A percentile compares a stretch with the other conserved stretches of the same genome.
Evolutionary conservation across 2,797 vertebrate species (phyloP).

Genomic region (Anguilla anguilla): DNA sequence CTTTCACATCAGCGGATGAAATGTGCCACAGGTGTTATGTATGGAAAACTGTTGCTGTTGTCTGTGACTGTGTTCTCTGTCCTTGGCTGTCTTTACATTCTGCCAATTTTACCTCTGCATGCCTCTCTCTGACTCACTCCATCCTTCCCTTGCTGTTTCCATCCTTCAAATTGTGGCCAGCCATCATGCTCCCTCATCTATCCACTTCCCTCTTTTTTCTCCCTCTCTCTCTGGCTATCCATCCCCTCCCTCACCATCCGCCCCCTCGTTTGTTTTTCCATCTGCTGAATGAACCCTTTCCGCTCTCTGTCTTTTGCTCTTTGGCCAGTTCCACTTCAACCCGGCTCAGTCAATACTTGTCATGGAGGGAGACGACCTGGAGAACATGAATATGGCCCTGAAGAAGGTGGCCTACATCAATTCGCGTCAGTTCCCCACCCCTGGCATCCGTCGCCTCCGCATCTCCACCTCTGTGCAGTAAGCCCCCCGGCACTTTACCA

Average conservation of each 20-base stretch:
- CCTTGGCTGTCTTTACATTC: neutral
- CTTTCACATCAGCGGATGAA: neutral
- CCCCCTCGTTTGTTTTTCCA: neutral
- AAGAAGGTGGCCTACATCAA: constrained; percentile 96
- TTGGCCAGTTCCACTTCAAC: constrained; percentile 92
- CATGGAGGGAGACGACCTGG: constrained; percentile 93
- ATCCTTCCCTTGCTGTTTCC: neutral
- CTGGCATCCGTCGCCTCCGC: constrained; percentile 82
- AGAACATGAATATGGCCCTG: constrained; percentile 87
- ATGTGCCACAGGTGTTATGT: neutral
- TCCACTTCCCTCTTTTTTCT: neutral
- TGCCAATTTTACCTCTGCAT: neutral
- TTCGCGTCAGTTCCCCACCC: constrained; percentile 90
- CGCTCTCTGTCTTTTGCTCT: constrained; percentile 9
- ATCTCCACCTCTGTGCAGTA: constrained; percentile 93
- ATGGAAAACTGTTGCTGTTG: neutral
- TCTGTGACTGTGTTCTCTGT: neutral
- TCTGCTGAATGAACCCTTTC: constrained; percentile 9
- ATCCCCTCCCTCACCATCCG: neutral
- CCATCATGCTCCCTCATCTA: neutral
- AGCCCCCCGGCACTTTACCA: constrained; percentile 50
- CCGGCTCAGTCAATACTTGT: constrained; percentile 93
- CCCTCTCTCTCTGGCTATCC: neutral
- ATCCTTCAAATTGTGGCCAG: neutral
- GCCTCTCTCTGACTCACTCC: constrained; percentile 1